Base-by-base conservation (phyloP, 2,797 vertebrate genomes). In the Hyperoplus immaculatus region DNA sequence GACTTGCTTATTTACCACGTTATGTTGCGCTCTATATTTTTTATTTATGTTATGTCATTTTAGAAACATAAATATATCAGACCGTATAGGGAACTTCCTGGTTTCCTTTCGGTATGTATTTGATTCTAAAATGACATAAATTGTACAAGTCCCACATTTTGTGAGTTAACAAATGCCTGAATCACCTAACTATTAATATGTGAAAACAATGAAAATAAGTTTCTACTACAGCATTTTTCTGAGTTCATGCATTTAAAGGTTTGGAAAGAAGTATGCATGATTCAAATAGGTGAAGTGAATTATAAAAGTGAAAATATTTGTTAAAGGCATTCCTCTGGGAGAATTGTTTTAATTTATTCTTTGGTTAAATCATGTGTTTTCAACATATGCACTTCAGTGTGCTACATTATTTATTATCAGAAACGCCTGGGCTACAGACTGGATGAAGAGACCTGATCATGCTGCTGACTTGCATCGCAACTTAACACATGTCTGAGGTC, bases 381-480 rank as follows among this genome's bases (percentile, higher is more conserved):
- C 51, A 4, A 21, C 15, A 21, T 18, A 74, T 62, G 1, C 29
- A 29, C 29, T 29, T 46, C 6, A 41, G 3, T 41, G 13, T 72
- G 21, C 57, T 43, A 38, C 9, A 53, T 53, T 69, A 53, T 68
- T 50, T 4, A 29, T 29, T 11, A 5, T 66, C 49, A 64, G 29
- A 38, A 49, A 29, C 69, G 59, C 47, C n/a, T 29, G 7, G 3
- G 14, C 13, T 41, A 51, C 1, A 5, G 29, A 29, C 12, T 41
- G 3, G 21, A 46, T 18, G 16, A 42, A 38, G 10, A 42, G 5
- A 53, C 15, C 29, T 38, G 51, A 57, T 16, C 55, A 29, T 29
- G 29, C 50, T 47, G 51, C 39, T 49, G 50, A 72, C 36, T 66
- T 73, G 36, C n/a, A 45, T 68, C 60, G 66, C 29, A 49, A 21